Evolutionary conservation across 2,888 invertebrate species (phyloP), one percentile per base, ranked within the genome.

Genomic region (Galerucella nymphaeae): DNA sequence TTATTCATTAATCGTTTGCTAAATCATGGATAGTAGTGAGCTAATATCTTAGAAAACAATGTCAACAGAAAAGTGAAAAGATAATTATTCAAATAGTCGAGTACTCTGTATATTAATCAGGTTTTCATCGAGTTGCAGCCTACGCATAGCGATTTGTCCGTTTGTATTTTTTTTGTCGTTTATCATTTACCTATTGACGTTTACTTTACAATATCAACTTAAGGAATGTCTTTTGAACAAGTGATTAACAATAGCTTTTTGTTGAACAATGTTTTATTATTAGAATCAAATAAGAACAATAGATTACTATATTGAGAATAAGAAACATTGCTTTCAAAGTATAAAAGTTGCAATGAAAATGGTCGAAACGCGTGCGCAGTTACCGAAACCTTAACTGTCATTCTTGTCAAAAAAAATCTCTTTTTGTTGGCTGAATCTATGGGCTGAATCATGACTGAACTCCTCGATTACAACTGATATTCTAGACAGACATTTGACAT

Each of bases 41-140:
- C 45, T 5, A 38, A 18, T 18, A 53, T 53, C 9, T 53, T 53
- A 53, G 2, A 53, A 16, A 53, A 53, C 16, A 53, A 53, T 16
- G 53, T 53, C 53, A 18, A 53, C 16, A 53, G 53, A 16, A 53
- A 53, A 53, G 18, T 18, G 16, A 53, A 18, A 53, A 53, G 53
- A 53, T 59, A 59, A 59, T 59, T 30, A 59, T 59, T 59, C 59
- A 59, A 59, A 30, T 38, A n/a, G 30, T 20, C 11, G 55, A 59
- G 30, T 38, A 38, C 30, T 59, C 38, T 6, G 59, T 38, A 59
- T 38, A 38, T 14, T 10, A 30, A 38, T 59, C 59, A 59, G 59
- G 59, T 59, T 59, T 38, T 30, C 30, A 38, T 38, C 14, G 14
- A 38, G 16, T 30, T n/a, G n/a, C 30, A n/a, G 38, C 59, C 59